Percentiles rank a stretch among this genome's conserved stretches.
Evolutionary conservation across 2,888 invertebrate genomes (phyloP).

Genomic region (Parasteatoda lunata): DNA sequence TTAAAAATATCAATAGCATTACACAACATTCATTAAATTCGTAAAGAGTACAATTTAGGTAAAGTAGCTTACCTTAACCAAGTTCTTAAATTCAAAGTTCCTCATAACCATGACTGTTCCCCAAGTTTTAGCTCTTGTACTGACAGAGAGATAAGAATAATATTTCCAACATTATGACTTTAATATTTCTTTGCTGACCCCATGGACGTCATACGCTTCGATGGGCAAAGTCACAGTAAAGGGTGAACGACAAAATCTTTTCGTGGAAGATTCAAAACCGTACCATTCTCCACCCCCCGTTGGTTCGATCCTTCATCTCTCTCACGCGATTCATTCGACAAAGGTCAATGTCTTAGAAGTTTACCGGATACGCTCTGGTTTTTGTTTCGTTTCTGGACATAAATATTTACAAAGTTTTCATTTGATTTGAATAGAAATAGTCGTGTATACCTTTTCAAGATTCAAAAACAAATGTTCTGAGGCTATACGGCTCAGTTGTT

Average conservation of each 20-base stretch:
- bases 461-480: no score
- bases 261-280: background rate
- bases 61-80: no score
- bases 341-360: constrained; percentile 54
- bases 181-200: constrained; percentile 48
- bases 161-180: background rate
- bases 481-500: no score
- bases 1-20: no score
- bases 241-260: constrained; percentile 16
- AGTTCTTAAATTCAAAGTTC: no score
- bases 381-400: constrained; percentile 5
- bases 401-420: background rate
- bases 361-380: constrained; percentile 61
- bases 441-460: no score
- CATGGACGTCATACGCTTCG: constrained; percentile 22
- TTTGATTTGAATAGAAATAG: no score
- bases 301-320: background rate
- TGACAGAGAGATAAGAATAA: no score
- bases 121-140: no score
- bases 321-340: constrained; percentile 26
- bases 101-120: no score
- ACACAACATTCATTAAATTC: no score
- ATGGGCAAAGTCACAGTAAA: background rate
- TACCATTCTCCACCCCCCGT: background rate
- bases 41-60: no score